These are phyloP conservation scores for Baryphthengus martii DNA, from an alignment of 2,113 vertebrate species.

Conservation along the genomic window DNA sequence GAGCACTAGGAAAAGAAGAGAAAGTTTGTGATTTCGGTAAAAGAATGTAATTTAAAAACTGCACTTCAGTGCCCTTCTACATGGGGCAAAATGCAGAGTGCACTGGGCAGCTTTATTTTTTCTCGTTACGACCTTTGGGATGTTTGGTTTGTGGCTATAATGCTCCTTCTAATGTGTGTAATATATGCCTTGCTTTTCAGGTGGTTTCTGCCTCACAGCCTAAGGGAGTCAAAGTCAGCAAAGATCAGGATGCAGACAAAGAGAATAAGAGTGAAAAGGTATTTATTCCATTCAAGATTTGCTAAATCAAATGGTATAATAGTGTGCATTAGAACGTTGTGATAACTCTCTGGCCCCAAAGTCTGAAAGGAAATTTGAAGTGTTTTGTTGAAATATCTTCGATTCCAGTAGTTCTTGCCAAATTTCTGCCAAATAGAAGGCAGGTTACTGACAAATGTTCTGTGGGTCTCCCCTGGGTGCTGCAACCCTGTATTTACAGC, in stretches of 20 bases:
- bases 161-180: not conserved
- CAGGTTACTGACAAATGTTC: not conserved
- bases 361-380: conserved; percentile 9
- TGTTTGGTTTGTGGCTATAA: not conserved
- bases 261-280: conserved; percentile 68
- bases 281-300: conserved; percentile 30
- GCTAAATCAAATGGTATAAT: not conserved
- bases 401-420: conserved; percentile 1
- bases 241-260: conserved; percentile 31
- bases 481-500: conserved; percentile 25
- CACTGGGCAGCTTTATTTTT: not conserved
- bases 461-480: conserved; percentile 20
- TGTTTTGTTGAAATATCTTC: conserved; percentile 29
- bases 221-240: conserved; percentile 50
- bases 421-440: not conserved
- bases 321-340: not conserved
- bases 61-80: not conserved
- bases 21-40: not conserved
- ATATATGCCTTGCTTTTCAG: conserved; percentile 22
- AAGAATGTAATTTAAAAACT: not conserved
- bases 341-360: not conserved
- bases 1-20: not conserved
- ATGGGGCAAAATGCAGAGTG: not conserved
- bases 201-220: conserved; percentile 41
- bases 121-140: not conserved